phyloP scores from a whole-genome alignment of 2,797 vertebrate genomes.

The Cirrhinus mrigala region DNA sequence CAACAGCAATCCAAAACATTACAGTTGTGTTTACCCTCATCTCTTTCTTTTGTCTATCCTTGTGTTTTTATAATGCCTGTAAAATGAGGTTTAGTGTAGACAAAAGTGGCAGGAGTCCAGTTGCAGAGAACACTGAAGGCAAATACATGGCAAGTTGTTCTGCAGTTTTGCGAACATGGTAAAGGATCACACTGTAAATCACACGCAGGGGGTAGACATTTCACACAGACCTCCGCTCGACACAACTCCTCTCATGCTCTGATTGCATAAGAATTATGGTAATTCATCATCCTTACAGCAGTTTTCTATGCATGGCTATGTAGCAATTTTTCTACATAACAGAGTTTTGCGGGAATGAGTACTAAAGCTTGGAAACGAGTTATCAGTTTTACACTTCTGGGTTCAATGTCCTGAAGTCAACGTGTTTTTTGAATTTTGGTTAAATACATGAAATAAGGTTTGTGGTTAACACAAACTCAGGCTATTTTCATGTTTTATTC shows the following conservation, averaged over 20 bases:
- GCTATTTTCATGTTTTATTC: too few relatives aligned
- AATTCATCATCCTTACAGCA: not conserved
- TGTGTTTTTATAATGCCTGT: slow-evolving; percentile 16
- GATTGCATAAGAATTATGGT: not conserved
- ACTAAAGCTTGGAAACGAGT: not conserved
- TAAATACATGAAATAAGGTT: too few relatives aligned
- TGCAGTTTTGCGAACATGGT: not conserved
- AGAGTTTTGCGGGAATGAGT: not conserved
- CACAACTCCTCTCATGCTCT: not conserved
- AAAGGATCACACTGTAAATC: slow-evolving; percentile 9
- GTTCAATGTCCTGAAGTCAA: not conserved
- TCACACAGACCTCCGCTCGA: slow-evolving; percentile 46
- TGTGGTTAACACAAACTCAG: too few relatives aligned
- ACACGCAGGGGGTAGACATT: not conserved
- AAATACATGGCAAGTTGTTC: not conserved
- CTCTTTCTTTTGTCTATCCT: not conserved
- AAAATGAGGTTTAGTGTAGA: not conserved
- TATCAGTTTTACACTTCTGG: not conserved
- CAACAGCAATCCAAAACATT: not conserved
- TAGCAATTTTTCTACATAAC: not conserved
- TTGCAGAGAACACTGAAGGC: not conserved
- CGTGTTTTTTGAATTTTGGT: not conserved
- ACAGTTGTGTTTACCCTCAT: too few relatives aligned
- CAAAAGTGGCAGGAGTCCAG: slow-evolving; percentile 25
- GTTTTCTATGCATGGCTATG: not conserved